These are phyloP conservation scores for Drosophila birchii DNA, from an alignment of 2,888 invertebrate genomes.

Conservation along the genomic window DNA sequence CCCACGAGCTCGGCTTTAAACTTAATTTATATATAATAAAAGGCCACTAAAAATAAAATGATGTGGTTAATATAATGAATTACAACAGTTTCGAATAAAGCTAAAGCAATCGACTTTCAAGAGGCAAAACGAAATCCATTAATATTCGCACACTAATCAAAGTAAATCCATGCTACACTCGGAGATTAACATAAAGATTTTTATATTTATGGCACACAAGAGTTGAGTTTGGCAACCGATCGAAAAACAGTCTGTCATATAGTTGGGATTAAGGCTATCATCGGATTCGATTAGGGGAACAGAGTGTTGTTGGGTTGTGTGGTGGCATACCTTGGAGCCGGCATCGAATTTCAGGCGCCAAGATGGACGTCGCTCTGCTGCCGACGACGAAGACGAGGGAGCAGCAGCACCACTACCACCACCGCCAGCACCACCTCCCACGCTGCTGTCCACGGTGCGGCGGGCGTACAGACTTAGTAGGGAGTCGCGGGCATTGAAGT, in stretches of 20 bases:
- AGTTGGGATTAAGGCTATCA: conserved; percentile 31
- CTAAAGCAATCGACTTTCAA: conserved; percentile 6
- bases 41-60: conserved; percentile 6
- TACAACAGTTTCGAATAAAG: neutral
- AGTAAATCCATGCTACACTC: conserved; percentile 48
- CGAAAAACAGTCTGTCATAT: conserved; percentile 24
- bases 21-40: neutral
- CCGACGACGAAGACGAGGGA: conserved; percentile 58
- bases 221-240: conserved; percentile 15
- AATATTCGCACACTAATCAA: conserved; percentile 17
- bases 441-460: conserved; percentile 56
- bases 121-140: neutral
- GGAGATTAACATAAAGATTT: conserved; percentile 21
- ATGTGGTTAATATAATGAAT: conserved; percentile 14
- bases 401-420: conserved; percentile 47
- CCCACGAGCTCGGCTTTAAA: neutral
- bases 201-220: conserved; percentile 11
- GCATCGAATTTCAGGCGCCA: conserved; percentile 96
- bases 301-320: conserved; percentile 45
- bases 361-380: conserved; percentile 92
- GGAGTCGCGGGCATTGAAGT: conserved; percentile 75
- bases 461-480: conserved; percentile 71
- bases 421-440: conserved; percentile 33
- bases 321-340: conserved; percentile 91
- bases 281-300: conserved; percentile 32